Evolutionary conservation across 2,888 invertebrate species (phyloP).

Genomic region (Eupithecia exiguata): DNA sequence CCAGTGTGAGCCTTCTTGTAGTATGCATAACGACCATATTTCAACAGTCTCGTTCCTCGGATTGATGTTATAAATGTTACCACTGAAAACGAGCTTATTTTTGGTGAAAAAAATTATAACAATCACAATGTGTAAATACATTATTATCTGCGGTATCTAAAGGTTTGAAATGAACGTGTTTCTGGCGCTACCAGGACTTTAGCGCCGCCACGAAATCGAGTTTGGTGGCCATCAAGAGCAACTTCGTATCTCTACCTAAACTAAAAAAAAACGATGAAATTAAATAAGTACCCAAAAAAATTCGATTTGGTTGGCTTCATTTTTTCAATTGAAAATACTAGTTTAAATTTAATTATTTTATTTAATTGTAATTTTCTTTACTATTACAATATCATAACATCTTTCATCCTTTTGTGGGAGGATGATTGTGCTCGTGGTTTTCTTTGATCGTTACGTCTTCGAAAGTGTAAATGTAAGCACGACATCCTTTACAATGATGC

Average conservation of each 20-base stretch:
- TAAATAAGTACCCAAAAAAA: neutral
- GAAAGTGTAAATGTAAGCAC: constrained; percentile 43
- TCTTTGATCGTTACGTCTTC: constrained; percentile 31
- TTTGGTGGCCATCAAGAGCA: neutral
- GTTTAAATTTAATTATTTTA: no score
- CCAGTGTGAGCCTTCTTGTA: neutral
- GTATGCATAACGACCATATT: neutral
- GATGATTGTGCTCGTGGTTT: constrained; percentile 1
- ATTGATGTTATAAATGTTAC: neutral
- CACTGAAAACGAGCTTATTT: neutral
- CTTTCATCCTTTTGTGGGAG: neutral
- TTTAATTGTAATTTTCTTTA: no score
- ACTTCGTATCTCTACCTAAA: neutral
- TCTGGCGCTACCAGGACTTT: neutral
- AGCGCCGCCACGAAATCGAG: no score
- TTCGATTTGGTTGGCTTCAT: no score
- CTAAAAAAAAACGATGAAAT: neutral
- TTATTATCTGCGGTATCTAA: neutral
- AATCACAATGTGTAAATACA: neutral
- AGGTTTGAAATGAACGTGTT: neutral
- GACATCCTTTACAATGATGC: constrained; percentile 44
- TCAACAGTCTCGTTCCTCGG: neutral
- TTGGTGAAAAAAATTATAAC: neutral
- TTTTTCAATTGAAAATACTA: no score
- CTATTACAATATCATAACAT: no score